These are phyloP conservation scores for Cantharis rufa DNA, from an alignment of 2,888 invertebrate species.

Conservation along the genomic window DNA sequence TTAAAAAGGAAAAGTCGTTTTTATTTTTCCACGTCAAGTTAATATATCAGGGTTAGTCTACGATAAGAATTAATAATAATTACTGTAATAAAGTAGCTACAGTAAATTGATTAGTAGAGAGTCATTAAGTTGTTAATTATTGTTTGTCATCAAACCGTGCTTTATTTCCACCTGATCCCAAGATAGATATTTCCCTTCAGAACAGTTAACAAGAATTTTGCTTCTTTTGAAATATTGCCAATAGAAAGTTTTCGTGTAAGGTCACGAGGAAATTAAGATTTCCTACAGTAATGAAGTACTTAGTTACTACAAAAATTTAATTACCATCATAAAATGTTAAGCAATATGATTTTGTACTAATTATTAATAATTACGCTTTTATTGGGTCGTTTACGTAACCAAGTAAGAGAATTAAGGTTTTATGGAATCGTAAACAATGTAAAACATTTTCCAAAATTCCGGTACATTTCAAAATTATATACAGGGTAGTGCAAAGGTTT, in stretches of 20 bases:
- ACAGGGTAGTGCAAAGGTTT: not conserved
- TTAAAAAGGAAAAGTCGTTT: not conserved
- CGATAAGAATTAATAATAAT: not conserved
- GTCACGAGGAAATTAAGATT: not conserved
- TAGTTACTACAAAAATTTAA: not conserved
- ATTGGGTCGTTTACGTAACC: not conserved
- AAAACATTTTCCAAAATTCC: not conserved
- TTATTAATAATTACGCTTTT: not conserved
- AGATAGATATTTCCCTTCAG: not conserved
- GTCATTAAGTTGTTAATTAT: not conserved
- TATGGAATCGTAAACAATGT: not conserved
- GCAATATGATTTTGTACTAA: not conserved
- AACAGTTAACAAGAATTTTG: not conserved
- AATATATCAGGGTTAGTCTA: not conserved
- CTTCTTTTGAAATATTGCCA: not conserved
- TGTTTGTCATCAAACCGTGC: not conserved
- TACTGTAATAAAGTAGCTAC: not conserved
- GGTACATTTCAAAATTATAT: not conserved
- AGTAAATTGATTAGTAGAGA: not conserved
- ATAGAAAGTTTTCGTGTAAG: not conserved
- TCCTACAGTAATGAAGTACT: not conserved
- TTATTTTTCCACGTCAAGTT: not conserved
- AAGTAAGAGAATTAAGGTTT: not conserved
- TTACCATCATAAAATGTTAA: not conserved
- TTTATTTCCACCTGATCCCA: not conserved